phyloP scores from a whole-genome alignment of 1,140 invertebrate genomes.

The Thaumatotibia leucotreta region DNA sequence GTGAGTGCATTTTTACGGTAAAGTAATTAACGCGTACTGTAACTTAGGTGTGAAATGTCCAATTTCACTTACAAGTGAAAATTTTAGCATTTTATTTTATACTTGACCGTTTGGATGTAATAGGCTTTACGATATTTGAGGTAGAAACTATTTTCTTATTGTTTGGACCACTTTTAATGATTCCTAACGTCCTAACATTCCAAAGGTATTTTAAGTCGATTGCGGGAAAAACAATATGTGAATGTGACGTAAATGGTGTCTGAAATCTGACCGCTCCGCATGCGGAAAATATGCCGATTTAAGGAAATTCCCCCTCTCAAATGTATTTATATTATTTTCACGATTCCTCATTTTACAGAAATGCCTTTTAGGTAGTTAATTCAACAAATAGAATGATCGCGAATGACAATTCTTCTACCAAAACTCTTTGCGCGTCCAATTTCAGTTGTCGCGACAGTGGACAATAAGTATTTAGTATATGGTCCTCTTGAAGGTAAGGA shows the following conservation, averaged over 20 bases:
- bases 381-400: too few relatives aligned
- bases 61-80: not conserved
- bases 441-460: too few relatives aligned
- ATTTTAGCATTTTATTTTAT: not conserved
- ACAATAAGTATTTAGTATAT: too few relatives aligned
- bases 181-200: too few relatives aligned
- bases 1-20: not conserved
- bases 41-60: not conserved
- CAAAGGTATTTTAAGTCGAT: not conserved
- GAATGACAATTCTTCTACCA: too few relatives aligned
- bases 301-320: not conserved
- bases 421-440: too few relatives aligned
- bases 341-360: not conserved
- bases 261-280: not conserved
- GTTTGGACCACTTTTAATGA: not conserved
- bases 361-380: too few relatives aligned
- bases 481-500: too few relatives aligned
- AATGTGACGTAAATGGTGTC: not conserved
- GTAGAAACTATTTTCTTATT: not conserved
- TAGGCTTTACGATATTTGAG: too few relatives aligned
- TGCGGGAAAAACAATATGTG: not conserved
- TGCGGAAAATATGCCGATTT: not conserved
- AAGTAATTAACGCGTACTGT: not conserved
- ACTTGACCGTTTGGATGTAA: not conserved
- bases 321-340: not conserved